phyloP scores from a whole-genome alignment of 2,797 vertebrate genomes.

The Falco peregrinus region DNA sequence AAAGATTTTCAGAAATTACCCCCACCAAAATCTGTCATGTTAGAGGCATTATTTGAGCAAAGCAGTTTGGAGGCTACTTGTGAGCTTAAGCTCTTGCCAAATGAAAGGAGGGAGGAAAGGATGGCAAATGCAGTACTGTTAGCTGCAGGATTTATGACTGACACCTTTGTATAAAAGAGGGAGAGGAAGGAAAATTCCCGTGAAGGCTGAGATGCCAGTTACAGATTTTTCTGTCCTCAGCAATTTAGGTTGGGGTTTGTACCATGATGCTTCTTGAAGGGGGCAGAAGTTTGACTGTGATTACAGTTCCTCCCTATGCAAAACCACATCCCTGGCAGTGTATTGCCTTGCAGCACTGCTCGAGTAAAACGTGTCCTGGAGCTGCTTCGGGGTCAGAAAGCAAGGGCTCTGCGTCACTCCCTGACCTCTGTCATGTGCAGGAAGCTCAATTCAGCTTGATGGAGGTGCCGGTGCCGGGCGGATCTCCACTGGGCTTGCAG shows the following conservation, averaged over 20 bases:
- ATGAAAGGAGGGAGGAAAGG: fast-evolving
- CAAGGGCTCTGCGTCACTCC: fast-evolving
- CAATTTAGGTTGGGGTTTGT: background rate
- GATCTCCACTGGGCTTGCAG: background rate
- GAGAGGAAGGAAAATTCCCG: fast-evolving
- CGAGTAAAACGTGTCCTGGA: fast-evolving
- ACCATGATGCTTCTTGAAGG: background rate
- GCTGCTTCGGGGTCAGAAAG: background rate
- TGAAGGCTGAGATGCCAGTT: background rate
- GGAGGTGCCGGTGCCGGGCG: background rate
- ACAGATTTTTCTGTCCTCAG: background rate
- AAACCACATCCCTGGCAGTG: background rate
- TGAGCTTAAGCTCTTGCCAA: background rate
- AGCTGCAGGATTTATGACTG: background rate
- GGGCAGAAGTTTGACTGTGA: background rate
- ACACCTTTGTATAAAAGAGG: background rate
- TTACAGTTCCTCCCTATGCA: background rate
- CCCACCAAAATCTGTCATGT: fast-evolving
- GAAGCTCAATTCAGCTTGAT: background rate
- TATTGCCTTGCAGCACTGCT: fast-evolving
- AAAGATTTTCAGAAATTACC: background rate
- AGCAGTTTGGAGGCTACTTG: background rate
- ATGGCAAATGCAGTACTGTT: background rate
- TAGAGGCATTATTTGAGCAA: background rate
- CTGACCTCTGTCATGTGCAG: fast-evolving